Percentiles rank a stretch among this genome's conserved stretches.
Evolutionary conservation across 2,797 vertebrate genomes (phyloP).

Genomic region (Scolopax rusticola): DNA sequence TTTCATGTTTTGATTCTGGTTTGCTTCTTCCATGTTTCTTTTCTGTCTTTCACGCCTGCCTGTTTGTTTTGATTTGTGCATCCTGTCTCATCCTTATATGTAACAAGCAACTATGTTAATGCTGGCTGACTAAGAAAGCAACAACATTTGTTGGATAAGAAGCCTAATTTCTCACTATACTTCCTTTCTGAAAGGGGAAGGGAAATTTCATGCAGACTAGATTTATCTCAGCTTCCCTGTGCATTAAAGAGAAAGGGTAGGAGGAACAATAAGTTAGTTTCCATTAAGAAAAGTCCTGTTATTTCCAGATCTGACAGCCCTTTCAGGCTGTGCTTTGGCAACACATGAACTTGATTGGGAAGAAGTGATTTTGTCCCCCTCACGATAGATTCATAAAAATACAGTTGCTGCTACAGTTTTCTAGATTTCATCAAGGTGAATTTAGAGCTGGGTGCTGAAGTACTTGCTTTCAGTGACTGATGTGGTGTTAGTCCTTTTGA

Average conservation of each 20-base stretch:
- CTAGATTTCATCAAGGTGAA: background rate
- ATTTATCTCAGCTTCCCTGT: background rate
- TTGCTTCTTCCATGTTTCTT: conserved; percentile 21
- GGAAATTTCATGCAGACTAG: background rate
- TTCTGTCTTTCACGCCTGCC: conserved; percentile 38
- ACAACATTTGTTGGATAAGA: background rate
- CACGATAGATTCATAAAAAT: background rate
- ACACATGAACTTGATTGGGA: background rate
- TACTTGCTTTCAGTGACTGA: background rate
- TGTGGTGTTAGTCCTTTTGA: background rate
- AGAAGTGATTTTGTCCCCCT: conserved; percentile 11
- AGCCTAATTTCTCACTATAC: background rate
- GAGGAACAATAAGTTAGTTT: background rate
- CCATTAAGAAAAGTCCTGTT: background rate
- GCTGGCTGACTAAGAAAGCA: background rate
- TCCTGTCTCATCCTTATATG: background rate
- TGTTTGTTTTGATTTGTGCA: conserved; percentile 53
- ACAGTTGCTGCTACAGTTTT: background rate
- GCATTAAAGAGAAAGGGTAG: background rate
- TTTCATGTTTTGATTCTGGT: background rate
- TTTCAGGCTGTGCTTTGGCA: conserved; percentile 12
- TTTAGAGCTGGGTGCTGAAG: background rate
- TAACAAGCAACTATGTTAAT: background rate
- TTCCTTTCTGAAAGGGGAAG: background rate
- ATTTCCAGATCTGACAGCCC: background rate